A percentile compares a stretch with the other conserved stretches of the same genome.
Conservation (phyloP, 1,140 invertebrate genomes). For the Bombus picipes region DNA sequence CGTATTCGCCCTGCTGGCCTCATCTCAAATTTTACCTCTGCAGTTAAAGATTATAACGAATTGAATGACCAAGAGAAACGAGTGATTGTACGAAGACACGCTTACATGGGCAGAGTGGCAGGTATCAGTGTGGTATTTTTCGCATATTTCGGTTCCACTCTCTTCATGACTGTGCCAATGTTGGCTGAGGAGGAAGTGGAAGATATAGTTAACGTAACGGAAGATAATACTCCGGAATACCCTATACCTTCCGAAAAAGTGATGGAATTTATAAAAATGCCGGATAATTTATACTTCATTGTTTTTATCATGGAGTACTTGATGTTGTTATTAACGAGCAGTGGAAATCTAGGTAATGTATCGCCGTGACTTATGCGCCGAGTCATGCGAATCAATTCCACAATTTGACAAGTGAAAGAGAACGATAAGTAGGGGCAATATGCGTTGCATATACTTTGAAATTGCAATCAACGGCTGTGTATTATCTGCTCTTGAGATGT, state of each 20-base stretch:
- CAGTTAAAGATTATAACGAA: conserved; percentile 38
- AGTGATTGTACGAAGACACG: conserved; percentile 24
- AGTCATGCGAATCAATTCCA: no score
- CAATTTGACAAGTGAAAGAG: no score
- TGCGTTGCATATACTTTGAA: no score
- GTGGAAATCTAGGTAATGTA: conserved; percentile 46
- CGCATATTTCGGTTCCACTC: conserved; percentile 9
- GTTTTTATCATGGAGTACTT: not conserved
- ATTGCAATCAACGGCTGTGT: no score
- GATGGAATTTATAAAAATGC: not conserved
- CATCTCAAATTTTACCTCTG: conserved; percentile 40
- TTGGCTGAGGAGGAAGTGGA: not conserved
- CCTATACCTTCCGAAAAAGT: conserved; percentile 25
- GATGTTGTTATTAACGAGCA: not conserved
- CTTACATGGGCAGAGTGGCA: conserved; percentile 29
- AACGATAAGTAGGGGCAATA: no score
- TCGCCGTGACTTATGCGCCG: no score
- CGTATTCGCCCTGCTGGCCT: conserved; percentile 16
- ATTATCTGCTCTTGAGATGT: no score
- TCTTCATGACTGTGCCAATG: conserved; percentile 22
- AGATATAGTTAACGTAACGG: not conserved
- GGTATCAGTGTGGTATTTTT: conserved; percentile 10
- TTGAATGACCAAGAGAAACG: not conserved
- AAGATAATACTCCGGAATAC: not conserved
- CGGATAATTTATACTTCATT: not conserved